Evolutionary conservation across 2,797 vertebrate genomes (phyloP), one percentile per base, ranked within the genome.

Genomic region (Crax fasciolata): DNA sequence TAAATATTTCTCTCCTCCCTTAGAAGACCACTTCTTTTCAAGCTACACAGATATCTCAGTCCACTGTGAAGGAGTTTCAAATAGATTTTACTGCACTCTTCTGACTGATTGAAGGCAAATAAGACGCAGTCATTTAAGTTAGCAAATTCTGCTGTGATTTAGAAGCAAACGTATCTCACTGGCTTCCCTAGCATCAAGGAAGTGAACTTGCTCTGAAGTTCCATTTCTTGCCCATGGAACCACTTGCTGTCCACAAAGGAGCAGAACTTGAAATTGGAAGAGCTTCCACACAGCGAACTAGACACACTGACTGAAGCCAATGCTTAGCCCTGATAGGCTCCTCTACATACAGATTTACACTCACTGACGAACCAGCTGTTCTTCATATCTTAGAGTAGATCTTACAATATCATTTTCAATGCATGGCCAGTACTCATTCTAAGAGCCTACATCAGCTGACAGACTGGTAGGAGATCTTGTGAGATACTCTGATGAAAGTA

Each of bases 211-310:
- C 46, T 62, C 52, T 39, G 39, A 39, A 52, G 43, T 51, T 68
- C 14, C 1, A 0, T 27, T 74, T 63, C 74, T 41, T 13, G 27
- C 18, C 48, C 0, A 0, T 28, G 23, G 52, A 90, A 61, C 30
- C 5, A 28, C n/a, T 30, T 44, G 48, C 54, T 43, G 48, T 15
- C 13, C 59, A 32, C 0, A 35, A 35, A 35, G 35, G 35, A 35
- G 35, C 35, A 35, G 0, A 71, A 72, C 27, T 38, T 49, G 25
- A 72, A 72, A 44, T 30, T n/a, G 48, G 43, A 83, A 57, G 35
- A 25, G 54, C 73, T 78, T 62, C 66, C 43, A 32, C 35, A 20
- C 25, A 35, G 66, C 59, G 55, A 61, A 20, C 35, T 23, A 61
- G 46, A 44, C 35, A 44, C 35, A 8, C 58, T 72, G 43, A 48